Conservation (phyloP, 2,797 vertebrate genomes). For the Zalophus californianus region DNA sequence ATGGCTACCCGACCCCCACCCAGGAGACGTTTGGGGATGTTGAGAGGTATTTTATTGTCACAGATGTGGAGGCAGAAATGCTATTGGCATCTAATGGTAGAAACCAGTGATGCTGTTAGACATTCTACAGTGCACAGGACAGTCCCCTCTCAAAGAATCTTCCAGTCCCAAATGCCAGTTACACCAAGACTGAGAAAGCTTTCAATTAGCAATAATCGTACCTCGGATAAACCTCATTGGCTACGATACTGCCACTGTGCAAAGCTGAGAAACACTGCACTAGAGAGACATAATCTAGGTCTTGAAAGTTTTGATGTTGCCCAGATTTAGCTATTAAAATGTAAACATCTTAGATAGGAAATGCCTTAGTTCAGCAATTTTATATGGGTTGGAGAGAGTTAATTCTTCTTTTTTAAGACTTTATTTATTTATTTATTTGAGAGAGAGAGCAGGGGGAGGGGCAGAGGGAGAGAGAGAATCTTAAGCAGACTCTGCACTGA, state of each 20-base stretch:
- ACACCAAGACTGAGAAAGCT: no score
- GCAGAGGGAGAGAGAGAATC: background rate
- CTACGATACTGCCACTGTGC: no score
- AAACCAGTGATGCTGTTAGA: background rate
- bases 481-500: background rate
- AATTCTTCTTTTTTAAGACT: background rate
- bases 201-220: no score
- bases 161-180: rapidly evolving
- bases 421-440: background rate
- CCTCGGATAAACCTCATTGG: no score
- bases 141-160: background rate
- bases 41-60: background rate
- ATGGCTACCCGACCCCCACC: background rate
- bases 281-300: background rate
- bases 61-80: background rate
- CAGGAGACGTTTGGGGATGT: background rate
- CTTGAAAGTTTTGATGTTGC: background rate
- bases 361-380: background rate
- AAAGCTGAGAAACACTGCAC: background rate
- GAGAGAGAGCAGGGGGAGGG: background rate
- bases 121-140: no score
- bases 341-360: background rate
- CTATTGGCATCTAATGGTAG: background rate
- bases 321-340: background rate
- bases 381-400: background rate